Evolutionary conservation across 2,113 vertebrate species (phyloP), one percentile per base, ranked within the genome.

Genomic region (Excalfactoria chinensis): DNA sequence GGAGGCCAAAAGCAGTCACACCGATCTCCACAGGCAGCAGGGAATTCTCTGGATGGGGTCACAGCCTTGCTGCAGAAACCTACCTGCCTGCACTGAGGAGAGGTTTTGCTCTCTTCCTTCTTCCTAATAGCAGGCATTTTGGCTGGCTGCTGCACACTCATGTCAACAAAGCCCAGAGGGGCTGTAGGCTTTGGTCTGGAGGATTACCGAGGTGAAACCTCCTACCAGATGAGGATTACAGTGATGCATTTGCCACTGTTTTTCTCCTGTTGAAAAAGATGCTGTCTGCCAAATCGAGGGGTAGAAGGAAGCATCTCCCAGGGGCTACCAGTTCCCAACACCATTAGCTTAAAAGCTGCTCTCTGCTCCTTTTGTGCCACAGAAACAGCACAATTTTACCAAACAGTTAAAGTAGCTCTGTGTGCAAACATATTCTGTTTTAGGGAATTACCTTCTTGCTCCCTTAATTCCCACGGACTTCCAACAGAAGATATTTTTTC

Each of bases 401-500:
- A 34, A 44, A 18, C 34, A 66, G 37, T 66, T 43, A 66, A 66
- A 66, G 40, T 68, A 86, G 23, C 7, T 92, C n/a, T 46, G 21
- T 72, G 66, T 63, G 30, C 60, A 85, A 30, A 13, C 43, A 49
- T 58, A 56, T 83, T 87, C 30, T 73, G 82, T 92, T 93, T 77
- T 25, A 30, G 5, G 22, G 87, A 92, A 89, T 94, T 95, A 72
- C 83, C 37, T 92, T 86, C 37, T 32, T 75, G 20, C 4, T 13
- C 28, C n/a, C 62, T 74, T 51, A 92, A 89, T 80, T 93, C 82
- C 64, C 62, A 12, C 12, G 67, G 43, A n/a, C 17, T 86, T 88
- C 90, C 67, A 85, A 20, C 2, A 77, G 51, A 94, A 86, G 72
- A 90, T 88, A 86, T 75, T 79, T 13, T 95, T 93, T 68, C 41